A percentile compares a stretch with the other conserved stretches of the same genome.
phyloP scores from a whole-genome alignment of 2,113 vertebrate genomes.

The Plotosus lineatus region DNA sequence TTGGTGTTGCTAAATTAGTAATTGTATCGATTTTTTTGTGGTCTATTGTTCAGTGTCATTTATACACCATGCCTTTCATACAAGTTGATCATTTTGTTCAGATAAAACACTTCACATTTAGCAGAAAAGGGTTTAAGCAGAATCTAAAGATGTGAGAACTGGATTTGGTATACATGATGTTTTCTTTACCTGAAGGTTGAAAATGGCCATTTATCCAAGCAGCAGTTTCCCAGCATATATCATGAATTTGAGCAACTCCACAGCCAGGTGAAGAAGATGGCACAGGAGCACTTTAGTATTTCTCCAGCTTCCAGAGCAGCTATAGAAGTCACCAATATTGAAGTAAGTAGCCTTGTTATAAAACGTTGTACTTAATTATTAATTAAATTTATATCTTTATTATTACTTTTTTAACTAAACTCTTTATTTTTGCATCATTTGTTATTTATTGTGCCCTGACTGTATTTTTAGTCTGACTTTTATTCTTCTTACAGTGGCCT shows the following conservation, averaged over 20 bases:
- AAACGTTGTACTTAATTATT: background rate
- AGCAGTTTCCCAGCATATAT: constrained; percentile 86
- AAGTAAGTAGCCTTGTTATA: constrained; percentile 71
- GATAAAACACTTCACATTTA: background rate
- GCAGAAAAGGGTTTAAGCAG: background rate
- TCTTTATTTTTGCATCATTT: background rate
- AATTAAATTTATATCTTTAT: no score
- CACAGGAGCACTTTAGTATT: constrained; percentile 80
- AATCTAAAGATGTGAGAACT: background rate
- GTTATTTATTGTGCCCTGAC: background rate
- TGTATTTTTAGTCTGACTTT: background rate
- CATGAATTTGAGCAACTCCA: constrained; percentile 91
- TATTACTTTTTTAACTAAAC: no score
- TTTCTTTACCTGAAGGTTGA: constrained; percentile 74
- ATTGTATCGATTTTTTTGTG: no score
- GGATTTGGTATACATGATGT: background rate
- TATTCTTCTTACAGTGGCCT: no score
- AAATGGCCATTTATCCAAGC: constrained; percentile 68
- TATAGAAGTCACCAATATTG: constrained; percentile 80
- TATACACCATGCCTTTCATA: no score
- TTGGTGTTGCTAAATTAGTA: no score
- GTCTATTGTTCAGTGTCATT: no score
- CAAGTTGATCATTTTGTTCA: background rate
- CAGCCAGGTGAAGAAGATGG: constrained; percentile 81
- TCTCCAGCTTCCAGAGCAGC: constrained; percentile 66